Evolutionary conservation across 2,797 vertebrate species (phyloP).

Genomic region (Uromys caudimaculatus): DNA sequence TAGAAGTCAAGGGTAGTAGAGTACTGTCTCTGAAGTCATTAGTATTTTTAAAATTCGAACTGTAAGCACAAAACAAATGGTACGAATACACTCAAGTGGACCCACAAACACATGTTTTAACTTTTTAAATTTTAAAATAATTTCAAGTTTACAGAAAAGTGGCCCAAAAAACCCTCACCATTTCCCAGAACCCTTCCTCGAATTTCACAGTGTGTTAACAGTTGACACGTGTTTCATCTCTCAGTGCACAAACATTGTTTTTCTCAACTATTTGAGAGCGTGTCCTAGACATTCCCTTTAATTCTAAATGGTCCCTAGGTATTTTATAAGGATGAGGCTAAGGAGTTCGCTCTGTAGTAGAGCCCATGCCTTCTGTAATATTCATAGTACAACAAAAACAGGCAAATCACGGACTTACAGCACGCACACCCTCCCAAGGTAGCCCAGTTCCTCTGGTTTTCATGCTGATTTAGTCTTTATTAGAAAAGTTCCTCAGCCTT

Average conservation of each 20-base stretch:
- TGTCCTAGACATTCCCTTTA: not conserved
- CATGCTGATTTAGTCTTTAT: slow-evolving; percentile 24
- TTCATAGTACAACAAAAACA: not conserved
- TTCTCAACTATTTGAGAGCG: slow-evolving; percentile 15
- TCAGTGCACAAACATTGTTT: not conserved
- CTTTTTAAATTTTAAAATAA: slow-evolving; percentile 38
- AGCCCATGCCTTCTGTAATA: not conserved
- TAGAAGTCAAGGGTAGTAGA: slow-evolving; percentile 49
- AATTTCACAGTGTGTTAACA: not conserved
- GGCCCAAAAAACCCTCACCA: not conserved
- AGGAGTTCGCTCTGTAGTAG: not conserved
- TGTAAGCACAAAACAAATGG: not conserved
- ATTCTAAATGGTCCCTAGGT: not conserved
- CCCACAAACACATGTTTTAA: not conserved
- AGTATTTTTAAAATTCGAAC: slow-evolving; percentile 32
- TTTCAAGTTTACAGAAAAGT: slow-evolving; percentile 4
- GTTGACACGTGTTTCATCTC: not conserved
- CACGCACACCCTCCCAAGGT: not conserved
- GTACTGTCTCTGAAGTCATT: not conserved
- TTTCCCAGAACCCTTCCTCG: not conserved
- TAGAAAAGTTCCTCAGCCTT: not conserved
- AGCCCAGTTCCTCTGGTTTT: not conserved
- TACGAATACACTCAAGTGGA: not conserved
- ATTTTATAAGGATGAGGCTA: not conserved
- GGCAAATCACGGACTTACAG: not conserved